Evolutionary conservation across 2,113 vertebrate species (phyloP).

Genomic region (Tachuris rubrigastra): DNA sequence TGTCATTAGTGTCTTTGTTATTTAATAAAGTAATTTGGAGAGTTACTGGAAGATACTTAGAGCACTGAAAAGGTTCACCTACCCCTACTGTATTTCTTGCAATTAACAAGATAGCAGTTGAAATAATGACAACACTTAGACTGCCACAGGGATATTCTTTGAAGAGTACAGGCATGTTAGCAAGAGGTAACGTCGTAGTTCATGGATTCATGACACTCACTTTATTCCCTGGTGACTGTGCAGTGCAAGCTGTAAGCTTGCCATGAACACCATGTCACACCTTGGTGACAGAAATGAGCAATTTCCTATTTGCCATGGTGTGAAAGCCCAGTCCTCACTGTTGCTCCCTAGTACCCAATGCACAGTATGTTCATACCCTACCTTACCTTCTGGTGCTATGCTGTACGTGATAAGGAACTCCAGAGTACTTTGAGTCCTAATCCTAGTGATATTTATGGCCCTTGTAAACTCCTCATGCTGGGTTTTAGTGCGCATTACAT

Average conservation of each 20-base stretch:
- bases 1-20: neutral
- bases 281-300: neutral
- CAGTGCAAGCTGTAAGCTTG: neutral
- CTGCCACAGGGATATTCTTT: neutral
- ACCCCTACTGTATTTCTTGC: neutral
- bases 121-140: neutral
- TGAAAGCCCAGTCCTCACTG: neutral
- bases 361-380: neutral
- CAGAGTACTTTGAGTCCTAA: neutral
- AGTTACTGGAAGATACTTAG: neutral
- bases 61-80: neutral
- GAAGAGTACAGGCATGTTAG: neutral
- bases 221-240: neutral
- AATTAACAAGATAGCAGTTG: neutral
- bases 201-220: neutral
- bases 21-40: neutral
- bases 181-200: accelerated
- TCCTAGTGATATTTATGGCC: neutral
- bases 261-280: accelerated
- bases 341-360: neutral
- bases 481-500: neutral
- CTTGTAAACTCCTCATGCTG: neutral
- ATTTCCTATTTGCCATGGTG: neutral
- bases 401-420: neutral
- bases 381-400: neutral